Evolutionary conservation across 2,797 vertebrate species (phyloP).

Genomic region (Chaetodon trifasciatus): DNA sequence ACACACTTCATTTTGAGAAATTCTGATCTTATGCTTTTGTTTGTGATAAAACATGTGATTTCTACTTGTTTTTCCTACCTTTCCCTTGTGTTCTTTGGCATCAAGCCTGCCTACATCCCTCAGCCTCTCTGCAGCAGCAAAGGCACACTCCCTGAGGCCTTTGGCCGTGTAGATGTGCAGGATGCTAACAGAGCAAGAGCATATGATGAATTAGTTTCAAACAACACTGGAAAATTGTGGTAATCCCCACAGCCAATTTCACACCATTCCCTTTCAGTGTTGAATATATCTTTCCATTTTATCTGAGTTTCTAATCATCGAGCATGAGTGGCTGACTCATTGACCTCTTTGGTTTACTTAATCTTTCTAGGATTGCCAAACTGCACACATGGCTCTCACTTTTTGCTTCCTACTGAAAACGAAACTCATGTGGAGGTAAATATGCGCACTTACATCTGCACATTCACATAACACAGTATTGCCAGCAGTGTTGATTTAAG

Average conservation of each 20-base stretch:
- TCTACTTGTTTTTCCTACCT: slow-evolving; percentile 79
- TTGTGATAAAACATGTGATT: neutral
- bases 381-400: slow-evolving; percentile 33
- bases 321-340: slow-evolving; percentile 52
- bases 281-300: slow-evolving; percentile 9
- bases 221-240: slow-evolving; percentile 6
- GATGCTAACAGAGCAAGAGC: slow-evolving; percentile 81
- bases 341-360: slow-evolving; percentile 22
- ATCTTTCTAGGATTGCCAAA: slow-evolving; percentile 39
- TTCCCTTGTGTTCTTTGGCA: slow-evolving; percentile 92
- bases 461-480: slow-evolving; percentile 10
- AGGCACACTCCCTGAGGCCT: slow-evolving; percentile 89
- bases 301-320: slow-evolving; percentile 35
- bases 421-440: slow-evolving; percentile 45
- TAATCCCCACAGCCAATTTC: slow-evolving; percentile 38
- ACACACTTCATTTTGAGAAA: slow-evolving; percentile 4
- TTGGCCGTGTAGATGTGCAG: slow-evolving; percentile 92
- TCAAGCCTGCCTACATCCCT: slow-evolving; percentile 85
- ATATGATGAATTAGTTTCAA: slow-evolving; percentile 34
- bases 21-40: neutral
- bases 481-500: neutral
- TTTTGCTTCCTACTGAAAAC: slow-evolving; percentile 41
- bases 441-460: neutral
- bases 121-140: slow-evolving; percentile 89
- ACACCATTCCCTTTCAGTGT: slow-evolving; percentile 13